Base-by-base conservation (phyloP, 2,888 invertebrate species). In the Blomia tropicalis region DNA sequence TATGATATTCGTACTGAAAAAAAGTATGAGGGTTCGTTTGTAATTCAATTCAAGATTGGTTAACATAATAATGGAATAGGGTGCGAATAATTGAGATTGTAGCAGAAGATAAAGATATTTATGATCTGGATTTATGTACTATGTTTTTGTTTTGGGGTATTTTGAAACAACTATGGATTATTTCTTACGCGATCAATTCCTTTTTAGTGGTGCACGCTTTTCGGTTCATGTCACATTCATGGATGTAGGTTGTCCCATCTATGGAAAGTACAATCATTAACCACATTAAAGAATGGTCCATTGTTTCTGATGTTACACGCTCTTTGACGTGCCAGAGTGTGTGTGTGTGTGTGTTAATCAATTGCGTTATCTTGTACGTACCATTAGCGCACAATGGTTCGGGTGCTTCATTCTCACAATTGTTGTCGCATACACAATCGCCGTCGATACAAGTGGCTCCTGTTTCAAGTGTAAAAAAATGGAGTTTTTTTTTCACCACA, bases 361-460 rank as follows among this genome's bases (percentile, higher is more conserved):
- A 61, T 56, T 32, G 19, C 53, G 32, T n/a, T n/a, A n/a, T n/a
- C n/a, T n/a, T 7, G 32, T 32, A 2, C n/a, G 14, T 56, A 62
- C 62, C 62, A 41, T 62, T 62, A 41, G 62, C 70, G 22, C 65
- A 63, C 22, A 68, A 63, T 0, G 66, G 65, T 23, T 68, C 68
- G 29, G 63, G 65, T 17, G 32, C 22, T 4, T 27, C 59, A 14
- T 56, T 56, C 2, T 68, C 68, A 74, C 91, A 91, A 71, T 82
- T 81, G 62, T 82, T 82, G 1, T 87, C 87, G 72, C 90, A 91
- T 30, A 87, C 79, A 75, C 91, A 91, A 68, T 82, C 81, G 1
- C 89, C 89, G 25, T 84, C 84, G 69, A 84, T 81, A 73, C 90
- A 91, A 65, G 81, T 81, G 22, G 85, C 86, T 2, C 87, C 87